Base-by-base conservation (phyloP, 2,888 invertebrate species). In the Macaria liturata region DNA sequence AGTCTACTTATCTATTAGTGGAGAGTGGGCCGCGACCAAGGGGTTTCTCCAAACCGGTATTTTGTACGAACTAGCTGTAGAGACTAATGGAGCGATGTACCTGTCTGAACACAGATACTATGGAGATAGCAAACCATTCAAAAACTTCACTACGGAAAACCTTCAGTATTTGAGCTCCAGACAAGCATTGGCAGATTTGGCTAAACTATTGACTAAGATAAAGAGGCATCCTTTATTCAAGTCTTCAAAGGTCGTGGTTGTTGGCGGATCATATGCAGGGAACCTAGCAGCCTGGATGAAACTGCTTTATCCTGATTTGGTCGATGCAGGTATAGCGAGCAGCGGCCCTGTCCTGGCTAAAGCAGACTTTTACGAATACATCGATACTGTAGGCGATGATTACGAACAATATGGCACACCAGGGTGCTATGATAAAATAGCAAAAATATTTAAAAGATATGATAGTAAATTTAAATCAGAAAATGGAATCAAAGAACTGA, bases 251-350 rank as follows among this genome's bases (percentile, higher is more conserved):
- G 79, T 89, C 0, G 83, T 91, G 0, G 79, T 86, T 3, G 72
- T 90, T 31, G 91, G 90, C 40, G 88, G 89, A 7, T 90, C 89
- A 3, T 90, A 91, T 55, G 76, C 88, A 2, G 90, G 86, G 5
- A 91, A 88, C 54, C 77, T 91, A 62, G 90, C 91, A 31, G 87
- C 86, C 1, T 90, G 90, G 90, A 80, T 88, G 78, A 83, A 74
- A 64, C 62, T 85, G 2, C 47, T 84, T 0, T 89, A 90, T 61
- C 87, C 90, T 8, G 65, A 83, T n/a, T 66, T 88, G 57, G 78
- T 90, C 0, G 82, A 88, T 64, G 89, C 87, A 32, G 88, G 84
- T 6, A 71, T 88, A 42, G 81, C 88, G 0, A 90, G 89, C 57
- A 91, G 91, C 67, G 88, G 80, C 9, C 91, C 91, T 6, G 87